A percentile compares a stretch with the other conserved stretches of the same genome.
phyloP scores from a whole-genome alignment of 2,888 invertebrate species.

The Xylophagus ater region DNA sequence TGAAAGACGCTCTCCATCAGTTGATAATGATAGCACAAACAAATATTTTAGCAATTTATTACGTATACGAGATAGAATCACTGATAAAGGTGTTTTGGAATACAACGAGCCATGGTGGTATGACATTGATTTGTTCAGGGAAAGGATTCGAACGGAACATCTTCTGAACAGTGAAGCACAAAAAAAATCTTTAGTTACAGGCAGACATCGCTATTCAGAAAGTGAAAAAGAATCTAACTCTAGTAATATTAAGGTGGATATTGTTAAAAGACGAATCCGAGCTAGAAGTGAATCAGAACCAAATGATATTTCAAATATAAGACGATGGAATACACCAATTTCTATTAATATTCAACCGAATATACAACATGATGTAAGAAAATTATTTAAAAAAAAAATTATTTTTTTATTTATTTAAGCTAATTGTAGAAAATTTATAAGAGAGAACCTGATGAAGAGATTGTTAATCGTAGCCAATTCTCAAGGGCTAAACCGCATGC shows the following conservation, averaged over 20 bases:
- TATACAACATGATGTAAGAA: slow-evolving; percentile 5
- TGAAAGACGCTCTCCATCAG: too few species aligned
- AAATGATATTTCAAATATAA: slow-evolving; percentile 14
- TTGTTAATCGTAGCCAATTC: not conserved
- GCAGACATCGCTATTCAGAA: slow-evolving; percentile 6
- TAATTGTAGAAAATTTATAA: not conserved
- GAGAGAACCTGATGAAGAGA: not conserved
- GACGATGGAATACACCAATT: not conserved
- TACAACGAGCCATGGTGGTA: not conserved
- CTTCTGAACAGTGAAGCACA: not conserved
- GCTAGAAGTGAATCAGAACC: slow-evolving; percentile 23
- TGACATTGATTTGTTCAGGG: not conserved
- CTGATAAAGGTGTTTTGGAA: too few species aligned
- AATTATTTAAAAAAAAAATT: not conserved
- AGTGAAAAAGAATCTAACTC: too few species aligned
- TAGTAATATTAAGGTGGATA: too few species aligned
- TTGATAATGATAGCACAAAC: too few species aligned
- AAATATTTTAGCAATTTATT: too few species aligned
- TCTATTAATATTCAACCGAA: not conserved
- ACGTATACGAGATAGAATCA: too few species aligned
- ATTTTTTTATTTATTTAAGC: slow-evolving; percentile 2
- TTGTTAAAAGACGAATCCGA: slow-evolving; percentile 14
- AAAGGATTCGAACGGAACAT: not conserved
- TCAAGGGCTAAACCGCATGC: not conserved
- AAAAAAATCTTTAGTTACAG: not conserved